These are phyloP conservation scores for Thomomys bottae DNA, from an alignment of 2,113 vertebrate genomes.

Conservation along the genomic window DNA sequence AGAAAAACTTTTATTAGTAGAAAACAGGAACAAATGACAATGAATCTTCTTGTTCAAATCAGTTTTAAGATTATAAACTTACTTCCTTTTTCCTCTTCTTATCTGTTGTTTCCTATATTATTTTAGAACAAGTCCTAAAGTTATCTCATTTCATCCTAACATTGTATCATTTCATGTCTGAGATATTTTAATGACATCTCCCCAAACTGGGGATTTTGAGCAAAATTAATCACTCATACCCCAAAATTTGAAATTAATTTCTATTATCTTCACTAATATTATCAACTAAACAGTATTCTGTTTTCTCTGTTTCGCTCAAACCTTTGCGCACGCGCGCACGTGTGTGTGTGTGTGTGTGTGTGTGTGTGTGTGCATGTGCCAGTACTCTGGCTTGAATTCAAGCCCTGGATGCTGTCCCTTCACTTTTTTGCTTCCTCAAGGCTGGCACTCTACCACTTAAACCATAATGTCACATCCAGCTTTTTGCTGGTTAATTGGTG, in stretches of 20 bases:
- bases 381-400: background rate
- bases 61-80: constrained; percentile 7
- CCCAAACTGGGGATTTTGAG: background rate
- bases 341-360: too few species aligned
- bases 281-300: background rate
- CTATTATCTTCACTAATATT: constrained; percentile 27
- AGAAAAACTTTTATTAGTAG: background rate
- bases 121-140: constrained; percentile 37
- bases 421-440: too few species aligned
- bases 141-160: constrained; percentile 5
- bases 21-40: constrained; percentile 27
- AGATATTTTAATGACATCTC: constrained; percentile 4
- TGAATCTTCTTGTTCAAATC: constrained; percentile 20
- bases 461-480: too few species aligned
- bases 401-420: too few species aligned
- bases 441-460: too few species aligned
- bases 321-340: too few species aligned
- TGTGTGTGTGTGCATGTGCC: too few species aligned
- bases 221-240: background rate
- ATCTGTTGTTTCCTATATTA: background rate
- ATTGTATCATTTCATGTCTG: background rate
- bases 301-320: constrained; percentile 20
- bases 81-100: background rate
- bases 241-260: constrained; percentile 27
- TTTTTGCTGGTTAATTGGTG: too few species aligned